Evolutionary conservation across 2,797 vertebrate genomes (phyloP).

Genomic region (Scyliorhinus canicula): DNA sequence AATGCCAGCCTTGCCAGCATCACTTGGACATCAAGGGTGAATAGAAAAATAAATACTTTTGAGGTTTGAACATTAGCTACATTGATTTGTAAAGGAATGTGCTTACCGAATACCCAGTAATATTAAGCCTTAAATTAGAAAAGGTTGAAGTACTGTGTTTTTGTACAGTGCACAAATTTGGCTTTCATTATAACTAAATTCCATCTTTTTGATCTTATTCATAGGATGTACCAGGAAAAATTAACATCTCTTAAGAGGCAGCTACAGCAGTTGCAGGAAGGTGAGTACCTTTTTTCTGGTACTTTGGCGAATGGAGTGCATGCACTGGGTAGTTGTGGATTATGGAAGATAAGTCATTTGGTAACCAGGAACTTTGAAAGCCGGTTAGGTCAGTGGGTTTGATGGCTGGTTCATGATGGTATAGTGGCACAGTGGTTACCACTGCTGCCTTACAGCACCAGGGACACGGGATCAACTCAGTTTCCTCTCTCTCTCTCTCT

Average conservation of each 20-base stretch:
- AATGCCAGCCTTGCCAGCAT: not conserved
- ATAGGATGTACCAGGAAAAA: slow-evolving; percentile 97
- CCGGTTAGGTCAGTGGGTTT: too few relatives aligned
- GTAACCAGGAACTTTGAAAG: not conserved
- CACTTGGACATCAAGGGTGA: not conserved
- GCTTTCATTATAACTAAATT: not conserved
- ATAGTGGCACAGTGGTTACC: too few relatives aligned
- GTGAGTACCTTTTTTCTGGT: slow-evolving; percentile 52
- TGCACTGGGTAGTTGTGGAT: not conserved
- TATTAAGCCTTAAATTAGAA: not conserved
- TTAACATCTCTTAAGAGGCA: slow-evolving; percentile 91
- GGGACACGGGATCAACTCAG: too few relatives aligned
- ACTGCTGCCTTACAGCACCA: too few relatives aligned
- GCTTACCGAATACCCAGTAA: not conserved
- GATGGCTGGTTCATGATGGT: too few relatives aligned
- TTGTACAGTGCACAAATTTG: not conserved
- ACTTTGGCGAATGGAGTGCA: not conserved
- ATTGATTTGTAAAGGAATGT: not conserved
- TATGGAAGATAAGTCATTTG: not conserved
- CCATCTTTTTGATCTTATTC: slow-evolving; percentile 31
- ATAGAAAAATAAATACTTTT: not conserved
- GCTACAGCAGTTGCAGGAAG: slow-evolving; percentile 91
- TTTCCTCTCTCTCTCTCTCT: too few relatives aligned
- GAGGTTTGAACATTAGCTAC: not conserved
- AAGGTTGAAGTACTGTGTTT: not conserved